phyloP scores from a whole-genome alignment of 2,888 invertebrate genomes.

The Micropterix aruncella region DNA sequence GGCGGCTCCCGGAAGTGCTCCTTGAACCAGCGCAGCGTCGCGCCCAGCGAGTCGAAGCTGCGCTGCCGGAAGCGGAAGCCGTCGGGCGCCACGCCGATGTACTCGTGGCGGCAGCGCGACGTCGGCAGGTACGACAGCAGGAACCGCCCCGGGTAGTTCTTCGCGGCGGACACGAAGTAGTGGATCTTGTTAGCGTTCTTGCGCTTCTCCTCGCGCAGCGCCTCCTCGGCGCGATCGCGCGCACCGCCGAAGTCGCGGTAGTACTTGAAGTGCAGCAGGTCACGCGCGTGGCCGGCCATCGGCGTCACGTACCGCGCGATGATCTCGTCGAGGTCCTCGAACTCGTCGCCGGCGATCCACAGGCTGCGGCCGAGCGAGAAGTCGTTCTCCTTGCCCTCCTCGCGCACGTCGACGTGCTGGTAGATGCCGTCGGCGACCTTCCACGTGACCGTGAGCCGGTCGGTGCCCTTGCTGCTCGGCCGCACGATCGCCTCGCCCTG shows the following conservation, averaged over 20 bases:
- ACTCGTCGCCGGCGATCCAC: constrained; percentile 84
- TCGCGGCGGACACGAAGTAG: constrained; percentile 72
- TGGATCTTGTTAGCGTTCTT: constrained; percentile 81
- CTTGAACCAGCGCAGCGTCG: constrained; percentile 90
- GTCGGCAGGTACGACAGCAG: constrained; percentile 87
- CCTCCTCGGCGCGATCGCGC: constrained; percentile 78
- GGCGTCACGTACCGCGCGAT: constrained; percentile 93
- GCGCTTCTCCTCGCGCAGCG: constrained; percentile 76
- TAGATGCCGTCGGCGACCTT: constrained; percentile 90
- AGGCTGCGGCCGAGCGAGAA: constrained; percentile 76
- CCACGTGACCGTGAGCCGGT: constrained; percentile 97
- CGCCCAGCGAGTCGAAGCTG: constrained; percentile 68
- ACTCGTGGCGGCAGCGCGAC: constrained; percentile 77
- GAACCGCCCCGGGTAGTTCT: constrained; percentile 85
- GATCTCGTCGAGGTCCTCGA: constrained; percentile 98
- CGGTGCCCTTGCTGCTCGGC: constrained; percentile 93
- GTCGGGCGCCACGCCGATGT: constrained; percentile 79
- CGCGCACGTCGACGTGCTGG: constrained; percentile 92
- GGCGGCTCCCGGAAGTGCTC: constrained; percentile 91
- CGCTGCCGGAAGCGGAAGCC: constrained; percentile 86
- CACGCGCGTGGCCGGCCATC: constrained; percentile 88
- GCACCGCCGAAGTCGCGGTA: constrained; percentile 67
- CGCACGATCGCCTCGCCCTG: constrained; percentile 94
- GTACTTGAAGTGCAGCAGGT: constrained; percentile 84
- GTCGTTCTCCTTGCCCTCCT: constrained; percentile 92